Percentiles rank a stretch among this genome's conserved stretches.
phyloP scores from a whole-genome alignment of 1,140 invertebrate species.

The Lysiphlebus fabarum region DNA sequence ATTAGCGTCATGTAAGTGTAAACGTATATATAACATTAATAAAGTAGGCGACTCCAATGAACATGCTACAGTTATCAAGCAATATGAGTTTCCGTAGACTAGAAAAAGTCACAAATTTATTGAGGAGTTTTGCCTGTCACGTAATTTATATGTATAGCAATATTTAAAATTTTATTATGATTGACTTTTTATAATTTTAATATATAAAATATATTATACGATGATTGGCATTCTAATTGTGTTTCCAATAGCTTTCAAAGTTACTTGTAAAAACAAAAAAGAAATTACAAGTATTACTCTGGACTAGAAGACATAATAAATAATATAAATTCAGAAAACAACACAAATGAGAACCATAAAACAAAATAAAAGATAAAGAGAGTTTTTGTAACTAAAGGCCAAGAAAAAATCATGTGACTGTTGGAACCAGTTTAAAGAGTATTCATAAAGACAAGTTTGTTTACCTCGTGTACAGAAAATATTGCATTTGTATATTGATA shows the following conservation, averaged over 20 bases:
- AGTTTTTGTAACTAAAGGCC: not conserved
- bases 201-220: too few relatives aligned
- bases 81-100: not conserved
- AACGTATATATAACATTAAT: not conserved
- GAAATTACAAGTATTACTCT: too few relatives aligned
- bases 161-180: too few relatives aligned
- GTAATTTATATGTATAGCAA: too few relatives aligned
- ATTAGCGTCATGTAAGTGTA: not conserved
- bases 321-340: not conserved
- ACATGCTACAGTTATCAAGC: not conserved
- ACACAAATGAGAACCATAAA: not conserved
- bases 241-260: too few relatives aligned
- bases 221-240: too few relatives aligned
- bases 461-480: not conserved
- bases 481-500: not conserved
- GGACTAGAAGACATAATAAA: too few relatives aligned
- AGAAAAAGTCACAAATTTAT: not conserved
- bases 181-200: not conserved
- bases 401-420: conserved; percentile 9
- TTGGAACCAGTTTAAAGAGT: conserved; percentile 8
- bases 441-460: not conserved
- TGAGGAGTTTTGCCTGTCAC: too few relatives aligned
- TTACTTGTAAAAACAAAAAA: too few relatives aligned
- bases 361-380: not conserved
- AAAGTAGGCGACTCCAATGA: not conserved